These are phyloP conservation scores for Artemia franciscana DNA, from an alignment of 1,140 invertebrate species.

Conservation along the genomic window DNA sequence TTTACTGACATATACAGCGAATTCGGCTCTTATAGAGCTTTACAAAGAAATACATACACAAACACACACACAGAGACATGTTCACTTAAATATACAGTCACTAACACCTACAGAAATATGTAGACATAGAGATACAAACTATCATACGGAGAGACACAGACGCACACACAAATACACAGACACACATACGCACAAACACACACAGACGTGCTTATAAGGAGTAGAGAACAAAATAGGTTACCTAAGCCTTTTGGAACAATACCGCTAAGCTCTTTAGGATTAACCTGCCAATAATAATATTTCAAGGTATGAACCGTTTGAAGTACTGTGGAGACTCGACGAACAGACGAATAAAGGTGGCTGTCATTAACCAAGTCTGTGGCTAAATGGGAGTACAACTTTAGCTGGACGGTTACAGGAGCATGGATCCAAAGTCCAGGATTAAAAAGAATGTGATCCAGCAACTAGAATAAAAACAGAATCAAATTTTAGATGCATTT, in stretches of 20 bases:
- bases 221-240: constrained; percentile 24
- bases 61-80: too few relatives aligned
- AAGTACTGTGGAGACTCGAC: constrained; percentile 83
- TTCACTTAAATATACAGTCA: too few relatives aligned
- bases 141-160: too few relatives aligned
- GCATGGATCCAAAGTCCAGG: constrained; percentile 96
- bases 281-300: constrained; percentile 97
- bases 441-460: constrained; percentile 97
- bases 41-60: too few relatives aligned
- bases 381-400: constrained; percentile 87
- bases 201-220: too few relatives aligned
- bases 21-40: too few relatives aligned
- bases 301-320: constrained; percentile 96
- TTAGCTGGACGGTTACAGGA: constrained; percentile 78
- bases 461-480: constrained; percentile 67
- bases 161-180: too few relatives aligned
- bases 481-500: too few relatives aligned
- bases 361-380: constrained; percentile 93
- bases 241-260: constrained; percentile 81
- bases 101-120: not conserved
- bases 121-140: too few relatives aligned
- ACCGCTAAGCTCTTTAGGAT: constrained; percentile 78
- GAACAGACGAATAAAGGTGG: constrained; percentile 89
- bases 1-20: too few relatives aligned
- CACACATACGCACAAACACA: too few relatives aligned